Percentiles rank a stretch among this genome's conserved stretches.
Evolutionary conservation across 2,113 vertebrate genomes (phyloP).

Genomic region (Recurvirostra avosetta): DNA sequence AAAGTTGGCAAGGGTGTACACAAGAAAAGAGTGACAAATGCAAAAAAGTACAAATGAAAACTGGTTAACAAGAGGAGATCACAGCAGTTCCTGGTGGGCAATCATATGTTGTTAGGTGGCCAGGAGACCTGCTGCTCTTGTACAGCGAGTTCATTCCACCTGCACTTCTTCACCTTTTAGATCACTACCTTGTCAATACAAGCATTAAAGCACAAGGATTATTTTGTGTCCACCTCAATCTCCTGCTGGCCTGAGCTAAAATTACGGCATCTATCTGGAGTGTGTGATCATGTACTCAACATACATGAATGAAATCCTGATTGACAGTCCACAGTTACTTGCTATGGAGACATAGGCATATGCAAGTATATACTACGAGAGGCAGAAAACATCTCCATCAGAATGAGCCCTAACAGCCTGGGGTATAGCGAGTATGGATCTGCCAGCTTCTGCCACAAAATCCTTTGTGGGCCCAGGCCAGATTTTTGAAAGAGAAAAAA

Average conservation of each 20-base stretch:
- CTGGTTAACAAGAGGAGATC: background rate
- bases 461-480: background rate
- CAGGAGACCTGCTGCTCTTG: background rate
- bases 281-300: background rate
- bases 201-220: background rate
- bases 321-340: no score
- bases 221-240: background rate
- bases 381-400: background rate
- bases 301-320: background rate
- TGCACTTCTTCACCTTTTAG: background rate
- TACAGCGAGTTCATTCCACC: background rate
- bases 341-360: background rate
- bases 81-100: background rate
- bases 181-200: background rate
- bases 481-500: conserved; percentile 40
- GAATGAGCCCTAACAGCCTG: background rate
- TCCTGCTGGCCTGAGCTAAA: background rate
- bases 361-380: background rate
- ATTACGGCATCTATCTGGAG: background rate
- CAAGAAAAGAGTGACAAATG: background rate
- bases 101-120: background rate
- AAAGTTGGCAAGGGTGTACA: background rate
- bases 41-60: background rate
- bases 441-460: conserved; percentile 16
- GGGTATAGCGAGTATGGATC: background rate